Evolutionary conservation across 2,888 invertebrate species (phyloP).

Genomic region (Lepidocyrtoides sp.): DNA sequence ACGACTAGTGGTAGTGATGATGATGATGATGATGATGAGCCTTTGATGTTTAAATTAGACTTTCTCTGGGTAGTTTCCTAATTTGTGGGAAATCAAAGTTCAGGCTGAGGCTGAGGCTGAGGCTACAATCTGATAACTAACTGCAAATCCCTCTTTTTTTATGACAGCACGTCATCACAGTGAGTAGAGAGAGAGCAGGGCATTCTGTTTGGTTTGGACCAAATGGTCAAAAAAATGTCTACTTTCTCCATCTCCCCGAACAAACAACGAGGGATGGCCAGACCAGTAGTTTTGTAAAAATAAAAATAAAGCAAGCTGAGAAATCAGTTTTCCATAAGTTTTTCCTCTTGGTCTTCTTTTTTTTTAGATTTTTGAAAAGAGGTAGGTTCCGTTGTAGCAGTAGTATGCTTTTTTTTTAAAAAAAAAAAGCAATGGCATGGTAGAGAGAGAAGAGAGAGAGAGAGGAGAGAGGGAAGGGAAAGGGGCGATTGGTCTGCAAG

Average conservation of each 20-base stretch:
- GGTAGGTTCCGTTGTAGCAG: slow-evolving; percentile 30
- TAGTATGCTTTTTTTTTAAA: background rate
- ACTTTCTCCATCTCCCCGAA: background rate
- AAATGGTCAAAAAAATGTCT: background rate
- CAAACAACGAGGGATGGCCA: slow-evolving; percentile 44
- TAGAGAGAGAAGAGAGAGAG: background rate
- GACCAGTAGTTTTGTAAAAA: slow-evolving; percentile 63
- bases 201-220: background rate
- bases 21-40: no score
- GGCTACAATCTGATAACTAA: background rate
- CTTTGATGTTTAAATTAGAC: no score
- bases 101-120: no score
- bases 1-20: no score
- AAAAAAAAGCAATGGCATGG: background rate
- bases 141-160: background rate
- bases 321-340: slow-evolving; percentile 73
- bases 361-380: slow-evolving; percentile 49
- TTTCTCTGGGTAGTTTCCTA: no score
- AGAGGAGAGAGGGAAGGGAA: slow-evolving; percentile 31
- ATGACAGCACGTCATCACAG: background rate
- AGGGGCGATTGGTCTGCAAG: slow-evolving; percentile 69
- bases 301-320: slow-evolving; percentile 48
- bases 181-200: background rate
- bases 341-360: slow-evolving; percentile 18
- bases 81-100: no score